Base-by-base conservation (phyloP, 2,113 vertebrate species). In the Corythornis vintsioides region DNA sequence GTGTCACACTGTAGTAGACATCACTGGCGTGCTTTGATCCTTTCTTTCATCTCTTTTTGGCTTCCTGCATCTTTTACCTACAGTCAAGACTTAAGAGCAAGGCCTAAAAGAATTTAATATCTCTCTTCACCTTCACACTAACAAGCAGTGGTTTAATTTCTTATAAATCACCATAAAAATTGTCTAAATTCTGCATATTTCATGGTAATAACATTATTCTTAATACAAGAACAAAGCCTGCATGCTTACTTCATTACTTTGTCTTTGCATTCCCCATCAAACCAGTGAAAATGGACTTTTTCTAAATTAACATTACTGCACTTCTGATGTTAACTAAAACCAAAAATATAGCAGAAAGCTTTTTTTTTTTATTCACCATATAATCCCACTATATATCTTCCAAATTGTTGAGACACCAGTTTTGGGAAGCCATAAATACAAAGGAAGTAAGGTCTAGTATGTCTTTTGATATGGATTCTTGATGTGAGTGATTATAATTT, bases 121-220 rank as follows among this genome's bases (percentile, higher is more conserved):
- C 28, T 9, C 14, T 74, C 65, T 88, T 89, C 45, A 76, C 18
- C 55, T 95, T 80, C 61, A 47, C 5, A 5, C 2, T 78, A 60
- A 85, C 7, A 63, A 95, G 5, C 33, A 56, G 15, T 19, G 22
- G 15, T 95, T 95, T 95, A 52, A 88, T 71, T 86, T 96, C 74
- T 90, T 92, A 57, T 40, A 91, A 93, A 94, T 93, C 82, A 66
- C 43, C 35, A 63, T 64, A 57, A 95, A 97, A 96, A 92, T 95
- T 0, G 1, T 83, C 82, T 89, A 45, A 81, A 89, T 28, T 55
- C 66, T 91, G 25, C 56, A 72, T 69, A 90, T 95, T 93, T 95
- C 33, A 61, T 67, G 64, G n/a, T 89, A 93, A 82, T 93, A 93
- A 67, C 66, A 91, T 22, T 70, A 82, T 81, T 95, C 64, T 79